These are phyloP conservation scores for Gnathonemus echidnorhynchus DNA, from an alignment of 2,113 vertebrate species.

Conservation along the genomic window DNA sequence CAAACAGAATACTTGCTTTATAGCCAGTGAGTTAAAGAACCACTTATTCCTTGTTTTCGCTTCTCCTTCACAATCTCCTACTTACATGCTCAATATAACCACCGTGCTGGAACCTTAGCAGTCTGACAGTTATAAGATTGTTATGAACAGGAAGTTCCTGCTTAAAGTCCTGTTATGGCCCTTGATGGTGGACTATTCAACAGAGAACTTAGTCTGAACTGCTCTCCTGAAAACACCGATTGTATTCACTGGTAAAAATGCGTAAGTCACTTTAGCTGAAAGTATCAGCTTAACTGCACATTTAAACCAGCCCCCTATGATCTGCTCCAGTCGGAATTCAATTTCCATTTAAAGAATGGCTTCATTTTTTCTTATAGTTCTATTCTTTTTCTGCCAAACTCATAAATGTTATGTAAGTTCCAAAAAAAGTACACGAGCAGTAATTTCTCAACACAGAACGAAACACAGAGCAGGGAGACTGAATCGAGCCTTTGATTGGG, in stretches of 20 bases:
- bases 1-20: not conserved
- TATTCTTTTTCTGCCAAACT: not conserved
- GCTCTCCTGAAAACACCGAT: not conserved
- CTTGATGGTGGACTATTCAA: not conserved
- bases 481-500: not conserved
- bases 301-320: not conserved
- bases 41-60: not conserved
- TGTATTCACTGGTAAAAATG: not conserved
- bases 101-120: not conserved
- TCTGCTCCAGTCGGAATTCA: not conserved
- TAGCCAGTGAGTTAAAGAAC: not conserved
- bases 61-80: not conserved
- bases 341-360: not conserved
- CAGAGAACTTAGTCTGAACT: not conserved
- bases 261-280: not conserved
- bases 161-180: not conserved
- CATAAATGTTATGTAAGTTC: slow-evolving; percentile 4
- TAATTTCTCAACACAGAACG: not conserved
- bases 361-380: not conserved
- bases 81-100: not conserved
- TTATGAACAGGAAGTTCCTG: not conserved
- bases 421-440: not conserved
- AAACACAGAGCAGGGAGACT: not conserved
- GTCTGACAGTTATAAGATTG: not conserved
- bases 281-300: not conserved